Evolutionary conservation across 1,140 invertebrate genomes (phyloP), one percentile per base, ranked within the genome.

Genomic region (Harpegnathos saltator): DNA sequence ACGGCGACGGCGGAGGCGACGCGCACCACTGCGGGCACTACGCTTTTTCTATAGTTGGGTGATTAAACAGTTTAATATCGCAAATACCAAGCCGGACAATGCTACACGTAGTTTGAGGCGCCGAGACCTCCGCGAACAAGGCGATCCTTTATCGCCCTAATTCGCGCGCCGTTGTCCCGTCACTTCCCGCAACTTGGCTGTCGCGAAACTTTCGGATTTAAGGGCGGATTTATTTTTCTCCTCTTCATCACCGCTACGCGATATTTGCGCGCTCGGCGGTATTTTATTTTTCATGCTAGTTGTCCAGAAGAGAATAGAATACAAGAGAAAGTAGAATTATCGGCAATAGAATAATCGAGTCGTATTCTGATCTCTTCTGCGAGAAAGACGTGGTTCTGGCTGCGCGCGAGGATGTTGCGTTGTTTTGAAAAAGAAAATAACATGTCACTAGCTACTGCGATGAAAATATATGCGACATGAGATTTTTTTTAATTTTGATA

Each of bases 41-140:
- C 61, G 74, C 73, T 90, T 90, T 90, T 90, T 90, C 89, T 90
- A 90, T 90, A 90, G 89, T 83, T 87, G 58, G 85, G 89, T 90
- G 89, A 90, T 90, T 90, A 90, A 90, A 90, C 89, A 89, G 89
- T 90, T 90, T 90, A 90, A 90, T 90, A 90, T 90, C 89, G 85
- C 89, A 90, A 90, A 89, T 90, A 90, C 85, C 78, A 73, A 62
- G 66, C 72, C 54, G 82, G 74, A 89, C 88, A 90, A 90, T 90
- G 86, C 82, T 66, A 78, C 59, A 78, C 59, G 73, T 75, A 72
- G 80, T 63, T 58, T 80, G 65, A 80, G 75, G 65, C 52, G 65
- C 65, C 33, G 65, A 44, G 52, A 52, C 73, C 38, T 66, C 50
- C 3, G 33, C 38, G 50, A 50, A 85, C 82, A 44, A 33, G 52